Evolutionary conservation across 2,888 invertebrate genomes (phyloP).

Genomic region (Philhelius pedissequus): DNA sequence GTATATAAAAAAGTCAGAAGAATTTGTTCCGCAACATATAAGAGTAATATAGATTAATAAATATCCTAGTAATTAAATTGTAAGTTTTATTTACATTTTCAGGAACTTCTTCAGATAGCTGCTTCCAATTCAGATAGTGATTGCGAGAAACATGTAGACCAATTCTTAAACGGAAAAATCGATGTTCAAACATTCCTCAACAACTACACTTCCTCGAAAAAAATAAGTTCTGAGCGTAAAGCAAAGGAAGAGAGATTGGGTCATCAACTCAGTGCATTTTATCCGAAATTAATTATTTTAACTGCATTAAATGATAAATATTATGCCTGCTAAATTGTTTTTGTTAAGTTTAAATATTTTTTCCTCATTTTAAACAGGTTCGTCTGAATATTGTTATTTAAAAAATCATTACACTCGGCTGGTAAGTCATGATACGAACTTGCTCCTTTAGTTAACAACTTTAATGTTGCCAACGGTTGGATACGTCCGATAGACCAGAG

Average conservation of each 20-base stretch:
- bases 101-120: slow-evolving; percentile 83
- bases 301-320: background rate
- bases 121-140: slow-evolving; percentile 89
- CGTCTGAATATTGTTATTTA: too few relatives aligned
- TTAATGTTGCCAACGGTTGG: too few relatives aligned
- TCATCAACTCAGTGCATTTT: slow-evolving; percentile 76
- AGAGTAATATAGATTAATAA: slow-evolving; percentile 78
- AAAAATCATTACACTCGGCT: too few relatives aligned
- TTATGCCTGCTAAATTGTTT: background rate
- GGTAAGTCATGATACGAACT: too few relatives aligned
- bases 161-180: slow-evolving; percentile 88
- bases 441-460: too few relatives aligned
- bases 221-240: slow-evolving; percentile 88
- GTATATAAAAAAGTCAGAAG: slow-evolving; percentile 86
- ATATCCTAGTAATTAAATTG: background rate
- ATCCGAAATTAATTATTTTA: background rate
- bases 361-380: too few relatives aligned
- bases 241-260: slow-evolving; percentile 92
- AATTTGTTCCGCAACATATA: slow-evolving; percentile 87
- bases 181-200: slow-evolving; percentile 90
- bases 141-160: slow-evolving; percentile 89
- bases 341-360: background rate
- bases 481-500: too few relatives aligned
- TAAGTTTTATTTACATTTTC: slow-evolving; percentile 65
- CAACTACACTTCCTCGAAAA: slow-evolving; percentile 88